Evolutionary conservation across 64 coral and sea anemone species (phyloP).

Genomic region (Orbicella faveolata): DNA sequence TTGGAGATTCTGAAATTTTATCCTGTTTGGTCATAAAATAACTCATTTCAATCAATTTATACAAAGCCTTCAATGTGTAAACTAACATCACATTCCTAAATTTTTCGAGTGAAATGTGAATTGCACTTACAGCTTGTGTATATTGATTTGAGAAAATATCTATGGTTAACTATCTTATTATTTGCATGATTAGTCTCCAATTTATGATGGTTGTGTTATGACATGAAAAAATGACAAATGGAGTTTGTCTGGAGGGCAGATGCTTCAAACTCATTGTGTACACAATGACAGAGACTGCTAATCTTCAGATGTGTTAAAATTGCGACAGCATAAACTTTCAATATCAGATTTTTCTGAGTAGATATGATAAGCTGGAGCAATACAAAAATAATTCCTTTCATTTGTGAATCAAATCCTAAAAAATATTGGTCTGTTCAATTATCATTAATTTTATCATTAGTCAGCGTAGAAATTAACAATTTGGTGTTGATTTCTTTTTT

Average conservation of each 20-base stretch:
- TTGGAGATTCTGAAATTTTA: background rate
- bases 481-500: background rate
- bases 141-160: background rate
- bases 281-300: background rate
- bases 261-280: background rate
- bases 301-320: no score
- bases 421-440: no score
- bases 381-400: no score
- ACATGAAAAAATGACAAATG: conserved; percentile 14
- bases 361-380: no score
- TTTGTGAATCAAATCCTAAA: no score
- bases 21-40: background rate
- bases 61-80: no score
- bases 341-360: no score
- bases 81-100: background rate
- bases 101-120: background rate
- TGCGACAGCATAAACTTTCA: no score
- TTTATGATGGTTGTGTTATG: background rate
- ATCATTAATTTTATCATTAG: no score
- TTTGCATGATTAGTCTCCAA: background rate
- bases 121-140: background rate
- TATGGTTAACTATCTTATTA: background rate
- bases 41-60: background rate
- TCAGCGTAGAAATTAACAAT: background rate
- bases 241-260: conserved; percentile 12